These are phyloP conservation scores for Nemapogon koenigi DNA, from an alignment of 2,888 invertebrate genomes.

Conservation along the genomic window DNA sequence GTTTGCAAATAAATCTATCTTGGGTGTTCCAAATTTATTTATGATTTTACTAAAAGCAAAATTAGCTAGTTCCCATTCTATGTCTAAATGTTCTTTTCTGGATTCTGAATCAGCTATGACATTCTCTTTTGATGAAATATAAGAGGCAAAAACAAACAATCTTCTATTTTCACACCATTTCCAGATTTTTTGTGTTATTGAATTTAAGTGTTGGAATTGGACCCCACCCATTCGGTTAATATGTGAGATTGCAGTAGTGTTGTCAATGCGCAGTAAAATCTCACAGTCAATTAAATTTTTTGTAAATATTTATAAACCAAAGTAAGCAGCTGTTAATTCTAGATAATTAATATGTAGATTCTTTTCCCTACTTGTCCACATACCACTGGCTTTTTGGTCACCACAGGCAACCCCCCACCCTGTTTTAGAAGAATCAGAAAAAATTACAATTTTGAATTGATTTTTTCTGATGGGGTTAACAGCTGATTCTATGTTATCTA, in stretches of 20 bases:
- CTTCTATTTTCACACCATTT: conserved; percentile 14
- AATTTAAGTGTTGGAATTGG: conserved; percentile 14
- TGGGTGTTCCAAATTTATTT: conserved; percentile 8
- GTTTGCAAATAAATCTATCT: conserved; percentile 11
- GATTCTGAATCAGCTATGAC: conserved; percentile 14
- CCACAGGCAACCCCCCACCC: background rate
- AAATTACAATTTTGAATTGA: background rate
- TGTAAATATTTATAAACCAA: conserved; percentile 7
- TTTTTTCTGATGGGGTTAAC: background rate
- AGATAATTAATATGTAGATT: conserved; percentile 9
- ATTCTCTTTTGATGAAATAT: conserved; percentile 12
- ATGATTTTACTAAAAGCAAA: conserved; percentile 5
- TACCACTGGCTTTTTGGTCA: conserved; percentile 6
- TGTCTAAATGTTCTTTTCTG: conserved; percentile 10
- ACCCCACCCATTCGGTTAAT: conserved; percentile 17
- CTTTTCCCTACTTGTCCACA: conserved; percentile 7
- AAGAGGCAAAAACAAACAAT: conserved; percentile 11
- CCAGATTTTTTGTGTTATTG: conserved; percentile 13
- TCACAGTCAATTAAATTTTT: conserved; percentile 1
- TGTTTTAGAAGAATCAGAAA: background rate
- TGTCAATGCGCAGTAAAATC: conserved; percentile 15
- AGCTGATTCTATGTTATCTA: background rate
- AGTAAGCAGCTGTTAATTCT: conserved; percentile 7
- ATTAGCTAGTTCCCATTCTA: conserved; percentile 15
- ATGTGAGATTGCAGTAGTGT: conserved; percentile 16